phyloP scores from a whole-genome alignment of 2,797 vertebrate species.

The Halcyon badia region DNA sequence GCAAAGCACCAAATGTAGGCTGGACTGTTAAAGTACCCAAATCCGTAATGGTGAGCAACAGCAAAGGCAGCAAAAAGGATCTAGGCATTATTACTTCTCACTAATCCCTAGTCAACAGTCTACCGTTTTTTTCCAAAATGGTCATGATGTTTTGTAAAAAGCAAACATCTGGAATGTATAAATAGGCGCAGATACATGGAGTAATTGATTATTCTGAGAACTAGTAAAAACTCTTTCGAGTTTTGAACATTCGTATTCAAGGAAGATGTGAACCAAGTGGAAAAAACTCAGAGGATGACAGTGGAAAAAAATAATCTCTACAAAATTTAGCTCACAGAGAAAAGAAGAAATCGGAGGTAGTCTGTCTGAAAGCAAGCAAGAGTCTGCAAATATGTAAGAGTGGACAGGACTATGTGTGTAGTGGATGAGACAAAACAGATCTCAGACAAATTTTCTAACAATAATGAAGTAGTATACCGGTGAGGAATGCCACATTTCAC shows the following conservation, averaged over 20 bases:
- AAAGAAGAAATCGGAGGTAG: not conserved
- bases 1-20: not conserved
- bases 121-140: not conserved
- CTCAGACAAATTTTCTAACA: not conserved
- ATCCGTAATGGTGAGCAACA: not conserved
- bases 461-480: not conserved
- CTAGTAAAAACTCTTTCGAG: not conserved
- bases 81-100: not conserved
- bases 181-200: not conserved
- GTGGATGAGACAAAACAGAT: not conserved
- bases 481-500: not conserved
- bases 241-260: not conserved
- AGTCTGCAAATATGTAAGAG: not conserved
- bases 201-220: not conserved
- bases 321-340: not conserved
- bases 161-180: not conserved
- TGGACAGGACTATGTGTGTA: not conserved
- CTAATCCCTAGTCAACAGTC: not conserved
- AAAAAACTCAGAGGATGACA: not conserved
- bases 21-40: not conserved
- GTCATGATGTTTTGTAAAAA: not conserved
- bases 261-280: not conserved
- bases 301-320: not conserved
- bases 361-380: not conserved
- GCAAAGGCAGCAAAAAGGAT: not conserved